Conservation (phyloP, 2,113 vertebrate species). For the Cheilinus undulatus region DNA sequence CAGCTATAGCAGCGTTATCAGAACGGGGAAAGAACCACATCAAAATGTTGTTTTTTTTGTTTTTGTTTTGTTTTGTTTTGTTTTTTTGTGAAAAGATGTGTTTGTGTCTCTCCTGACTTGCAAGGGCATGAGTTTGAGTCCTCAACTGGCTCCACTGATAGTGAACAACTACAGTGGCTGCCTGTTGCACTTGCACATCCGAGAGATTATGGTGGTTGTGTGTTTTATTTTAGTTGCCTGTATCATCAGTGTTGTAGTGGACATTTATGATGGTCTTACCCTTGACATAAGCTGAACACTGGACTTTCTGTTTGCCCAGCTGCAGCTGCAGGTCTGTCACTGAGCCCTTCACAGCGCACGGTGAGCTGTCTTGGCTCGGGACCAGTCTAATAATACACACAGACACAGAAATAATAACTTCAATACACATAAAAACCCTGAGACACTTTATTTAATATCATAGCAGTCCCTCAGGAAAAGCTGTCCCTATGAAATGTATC, state of each 20-base stretch:
- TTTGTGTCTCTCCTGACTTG: no score
- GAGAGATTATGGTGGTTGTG: no score
- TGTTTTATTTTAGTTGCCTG: no score
- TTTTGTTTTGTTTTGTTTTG: no score
- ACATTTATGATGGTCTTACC: slow-evolving; percentile 81
- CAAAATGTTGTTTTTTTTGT: no score
- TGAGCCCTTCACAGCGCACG: slow-evolving; percentile 62
- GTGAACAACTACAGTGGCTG: no score
- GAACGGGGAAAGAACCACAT: no score
- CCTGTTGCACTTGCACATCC: no score
- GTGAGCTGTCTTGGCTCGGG: slow-evolving; percentile 60
- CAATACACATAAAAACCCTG: background rate
- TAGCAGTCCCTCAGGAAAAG: background rate
- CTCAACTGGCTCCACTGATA: no score
- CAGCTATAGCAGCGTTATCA: no score
- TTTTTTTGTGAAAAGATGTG: no score
- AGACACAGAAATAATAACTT: background rate
- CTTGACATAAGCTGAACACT: slow-evolving; percentile 88
- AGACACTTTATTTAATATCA: background rate
- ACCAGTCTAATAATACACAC: slow-evolving; percentile 68
- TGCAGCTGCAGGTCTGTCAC: slow-evolving; percentile 87
- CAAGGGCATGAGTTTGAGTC: no score
- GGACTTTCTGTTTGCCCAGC: slow-evolving; percentile 86
- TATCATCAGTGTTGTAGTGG: background rate
- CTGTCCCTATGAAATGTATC: background rate